Percentiles rank a stretch among this genome's conserved stretches.
Conservation (phyloP, 92 coral and sea anemone species). For the Zoanthus sansibaricus region DNA sequence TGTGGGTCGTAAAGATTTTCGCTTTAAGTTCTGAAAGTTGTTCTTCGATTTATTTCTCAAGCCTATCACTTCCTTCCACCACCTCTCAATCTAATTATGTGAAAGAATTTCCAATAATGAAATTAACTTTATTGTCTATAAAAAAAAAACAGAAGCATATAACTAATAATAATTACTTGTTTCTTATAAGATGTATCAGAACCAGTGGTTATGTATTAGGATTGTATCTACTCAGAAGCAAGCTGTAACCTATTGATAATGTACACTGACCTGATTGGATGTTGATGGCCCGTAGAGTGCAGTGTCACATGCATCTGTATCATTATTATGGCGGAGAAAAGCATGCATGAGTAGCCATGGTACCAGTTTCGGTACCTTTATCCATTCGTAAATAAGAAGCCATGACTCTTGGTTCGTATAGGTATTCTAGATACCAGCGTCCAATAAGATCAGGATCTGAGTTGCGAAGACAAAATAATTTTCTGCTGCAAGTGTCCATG, state of each 20-base stretch:
- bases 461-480: constrained; percentile 60
- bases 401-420: constrained; percentile 45
- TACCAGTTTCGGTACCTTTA: constrained; percentile 61
- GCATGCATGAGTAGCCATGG: constrained; percentile 62
- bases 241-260: not conserved
- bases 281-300: constrained; percentile 62
- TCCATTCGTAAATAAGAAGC: constrained; percentile 43
- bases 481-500: constrained; percentile 59
- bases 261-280: constrained; percentile 55
- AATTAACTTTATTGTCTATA: constrained; percentile 12
- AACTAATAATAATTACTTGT: not conserved
- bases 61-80: constrained; percentile 30
- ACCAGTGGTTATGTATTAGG: not conserved
- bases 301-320: constrained; percentile 50
- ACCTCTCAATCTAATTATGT: constrained; percentile 26
- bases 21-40: constrained; percentile 28
- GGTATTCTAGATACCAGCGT: constrained; percentile 53
- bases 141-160: not conserved
- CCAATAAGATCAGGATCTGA: constrained; percentile 58
- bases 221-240: not conserved
- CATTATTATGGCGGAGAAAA: constrained; percentile 47
- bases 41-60: constrained; percentile 29
- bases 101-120: constrained; percentile 12
- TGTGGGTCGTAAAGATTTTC: constrained; percentile 24
- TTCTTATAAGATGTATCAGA: not conserved